These are phyloP conservation scores for Neolamprologus hecqui DNA, from an alignment of 2,113 vertebrate genomes.

Conservation along the genomic window DNA sequence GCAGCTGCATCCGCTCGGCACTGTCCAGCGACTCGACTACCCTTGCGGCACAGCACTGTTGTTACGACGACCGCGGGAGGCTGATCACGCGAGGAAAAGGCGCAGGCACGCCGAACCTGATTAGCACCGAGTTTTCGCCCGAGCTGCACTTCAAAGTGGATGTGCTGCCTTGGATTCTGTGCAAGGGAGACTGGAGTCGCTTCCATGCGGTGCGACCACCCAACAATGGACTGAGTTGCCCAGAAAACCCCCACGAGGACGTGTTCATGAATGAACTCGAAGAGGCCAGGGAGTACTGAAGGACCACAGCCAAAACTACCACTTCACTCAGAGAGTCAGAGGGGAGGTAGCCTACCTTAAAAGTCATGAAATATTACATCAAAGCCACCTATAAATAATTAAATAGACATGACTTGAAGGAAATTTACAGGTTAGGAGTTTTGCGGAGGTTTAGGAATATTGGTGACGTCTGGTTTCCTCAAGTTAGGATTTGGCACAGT, in stretches of 20 bases:
- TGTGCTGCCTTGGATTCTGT: slow-evolving; percentile 88
- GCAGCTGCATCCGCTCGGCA: slow-evolving; percentile 83
- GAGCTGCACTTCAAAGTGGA: slow-evolving; percentile 93
- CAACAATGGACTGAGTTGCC: slow-evolving; percentile 79
- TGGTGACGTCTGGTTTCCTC: slow-evolving; percentile 1
- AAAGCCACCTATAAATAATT: neutral
- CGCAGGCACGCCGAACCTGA: slow-evolving; percentile 81
- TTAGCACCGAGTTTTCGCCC: slow-evolving; percentile 86
- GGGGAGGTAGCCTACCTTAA: neutral
- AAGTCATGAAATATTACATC: neutral
- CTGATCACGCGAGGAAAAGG: slow-evolving; percentile 89
- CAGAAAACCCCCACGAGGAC: slow-evolving; percentile 79
- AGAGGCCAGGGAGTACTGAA: slow-evolving; percentile 87
- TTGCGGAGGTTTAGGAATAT: neutral
- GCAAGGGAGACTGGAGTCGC: slow-evolving; percentile 92
- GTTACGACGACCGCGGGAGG: slow-evolving; percentile 76
- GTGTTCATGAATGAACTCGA: slow-evolving; percentile 87
- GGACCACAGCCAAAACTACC: slow-evolving; percentile 40
- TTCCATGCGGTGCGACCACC: slow-evolving; percentile 82
- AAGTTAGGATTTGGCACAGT: slow-evolving; percentile 34
- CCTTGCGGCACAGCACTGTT: slow-evolving; percentile 86
- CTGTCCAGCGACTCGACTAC: slow-evolving; percentile 79
- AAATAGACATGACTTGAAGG: neutral
- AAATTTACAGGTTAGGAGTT: neutral
- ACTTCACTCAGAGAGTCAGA: slow-evolving; percentile 22